Base-by-base conservation (phyloP, 2,888 invertebrate species). In the Leistus spinibarbis region DNA sequence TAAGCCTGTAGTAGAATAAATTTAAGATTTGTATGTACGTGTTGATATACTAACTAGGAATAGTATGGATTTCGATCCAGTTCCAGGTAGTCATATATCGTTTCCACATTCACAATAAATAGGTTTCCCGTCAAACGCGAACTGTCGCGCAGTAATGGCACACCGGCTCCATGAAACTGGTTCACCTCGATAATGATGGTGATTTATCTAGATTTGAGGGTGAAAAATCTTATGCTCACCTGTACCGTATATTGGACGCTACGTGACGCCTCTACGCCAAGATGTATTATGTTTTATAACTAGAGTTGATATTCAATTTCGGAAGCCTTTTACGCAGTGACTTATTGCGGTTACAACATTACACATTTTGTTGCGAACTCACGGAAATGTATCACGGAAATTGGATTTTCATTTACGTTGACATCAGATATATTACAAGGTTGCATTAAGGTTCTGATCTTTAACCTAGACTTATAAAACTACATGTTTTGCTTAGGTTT, bases 181-280 rank as follows among this genome's bases (percentile, higher is more conserved):
- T 40, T 40, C 40, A 40, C 16, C 60, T 60, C 57, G 60, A 73
- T 73, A 73, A 73, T 73, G 62, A 73, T 67, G 73, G 73, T 54
- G 73, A 73, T 73, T 67, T 73, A 73, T 67, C 67, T 73, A 73
- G 73, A 73, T 73, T 67, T 62, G 67, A 17, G 53, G 40, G 27
- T 53, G 54, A n/a, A 40, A 57, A 67, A 66, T 73, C 73, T 73
- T 67, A 73, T 73, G 65, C 57, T 73, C 66, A 66, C 73, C 73
- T 67, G 73, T 73, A 67, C 66, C 67, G 66, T 66, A 66, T 72
- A 67, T 60, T 40, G 40, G 13, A 10, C 40, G 40, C 40, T 7
- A 40, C 40, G 71, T 54, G 17, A 57, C 57, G 64, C 16, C 13
- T 23, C 22, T 16, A 23, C n/a, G n/a, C 54, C 54, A 56, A 72